Evolutionary conservation across 2,797 vertebrate genomes (phyloP).

Genomic region (Sebastes aleutianus): DNA sequence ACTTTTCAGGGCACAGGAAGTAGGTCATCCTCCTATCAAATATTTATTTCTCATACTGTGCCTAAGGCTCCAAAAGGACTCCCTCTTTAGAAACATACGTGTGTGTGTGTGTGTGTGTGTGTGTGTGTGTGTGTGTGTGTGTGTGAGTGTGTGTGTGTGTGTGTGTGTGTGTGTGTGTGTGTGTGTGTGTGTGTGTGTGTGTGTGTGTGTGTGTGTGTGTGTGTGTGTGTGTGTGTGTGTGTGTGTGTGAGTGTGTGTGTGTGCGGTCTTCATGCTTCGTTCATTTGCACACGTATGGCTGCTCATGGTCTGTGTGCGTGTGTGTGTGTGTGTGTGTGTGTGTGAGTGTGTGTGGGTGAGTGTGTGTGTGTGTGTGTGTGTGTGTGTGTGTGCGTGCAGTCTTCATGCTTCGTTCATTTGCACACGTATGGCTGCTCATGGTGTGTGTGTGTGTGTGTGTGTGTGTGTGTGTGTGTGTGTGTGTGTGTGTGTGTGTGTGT

Average conservation of each 20-base stretch:
- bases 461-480: too few species aligned
- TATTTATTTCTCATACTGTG: conserved; percentile 74
- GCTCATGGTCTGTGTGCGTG: not conserved
- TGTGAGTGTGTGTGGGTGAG: accelerated
- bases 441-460: too few species aligned
- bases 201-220: too few species aligned
- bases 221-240: too few species aligned
- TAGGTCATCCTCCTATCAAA: conserved; percentile 80
- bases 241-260: too few species aligned
- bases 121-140: too few species aligned
- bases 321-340: too few species aligned
- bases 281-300: conserved; percentile 51
- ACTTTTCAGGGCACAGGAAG: conserved; percentile 76
- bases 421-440: conserved; percentile 31
- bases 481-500: too few species aligned
- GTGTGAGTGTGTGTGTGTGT: conserved; percentile 4
- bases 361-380: too few species aligned
- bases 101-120: too few species aligned
- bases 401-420: conserved; percentile 38
- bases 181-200: too few species aligned
- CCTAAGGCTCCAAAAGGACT: conserved; percentile 68
- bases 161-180: conserved; percentile 13
- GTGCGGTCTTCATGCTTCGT: not conserved
- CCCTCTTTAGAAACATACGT: conserved; percentile 40
- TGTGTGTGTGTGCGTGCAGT: not conserved